These are phyloP conservation scores for Taxidea taxus DNA, from an alignment of 2,113 vertebrate genomes.

Conservation along the genomic window DNA sequence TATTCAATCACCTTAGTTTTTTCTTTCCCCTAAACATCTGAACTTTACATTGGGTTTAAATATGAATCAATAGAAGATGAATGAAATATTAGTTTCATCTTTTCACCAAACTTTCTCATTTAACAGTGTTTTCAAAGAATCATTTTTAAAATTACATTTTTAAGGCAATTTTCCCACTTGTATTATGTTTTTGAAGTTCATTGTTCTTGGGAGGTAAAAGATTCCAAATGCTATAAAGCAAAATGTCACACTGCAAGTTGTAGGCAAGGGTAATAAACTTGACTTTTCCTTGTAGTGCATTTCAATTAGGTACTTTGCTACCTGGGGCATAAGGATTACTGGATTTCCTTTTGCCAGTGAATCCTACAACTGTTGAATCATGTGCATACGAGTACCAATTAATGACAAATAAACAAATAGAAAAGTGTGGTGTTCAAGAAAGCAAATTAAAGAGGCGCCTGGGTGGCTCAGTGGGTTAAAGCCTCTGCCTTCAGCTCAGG, in stretches of 20 bases:
- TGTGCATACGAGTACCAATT: background rate
- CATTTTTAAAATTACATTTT: constrained; percentile 81
- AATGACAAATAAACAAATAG: constrained; percentile 30
- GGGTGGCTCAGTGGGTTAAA: too few relatives aligned
- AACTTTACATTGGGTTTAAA: constrained; percentile 75
- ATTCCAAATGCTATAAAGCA: constrained; percentile 73
- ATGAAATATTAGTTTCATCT: constrained; percentile 77
- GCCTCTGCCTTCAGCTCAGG: too few relatives aligned
- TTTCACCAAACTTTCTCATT: constrained; percentile 73
- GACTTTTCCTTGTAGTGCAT: constrained; percentile 68
- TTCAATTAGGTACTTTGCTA: constrained; percentile 56
- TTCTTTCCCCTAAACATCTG: constrained; percentile 64
- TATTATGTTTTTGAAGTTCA: constrained; percentile 77
- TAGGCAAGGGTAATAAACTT: constrained; percentile 71
- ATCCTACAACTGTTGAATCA: constrained; percentile 24
- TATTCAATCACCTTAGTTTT: constrained; percentile 66
- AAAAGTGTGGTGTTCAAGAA: background rate
- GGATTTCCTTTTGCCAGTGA: constrained; percentile 39
- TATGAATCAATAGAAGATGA: constrained; percentile 78
- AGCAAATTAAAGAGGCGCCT: too few relatives aligned
- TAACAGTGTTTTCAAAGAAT: constrained; percentile 73
- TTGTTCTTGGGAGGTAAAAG: constrained; percentile 78
- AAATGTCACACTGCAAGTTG: constrained; percentile 72
- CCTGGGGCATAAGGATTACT: constrained; percentile 47
- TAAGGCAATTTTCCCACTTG: constrained; percentile 72